Base-by-base conservation (phyloP, 2,888 invertebrate species). In the Calliscelio sp. region DNA sequence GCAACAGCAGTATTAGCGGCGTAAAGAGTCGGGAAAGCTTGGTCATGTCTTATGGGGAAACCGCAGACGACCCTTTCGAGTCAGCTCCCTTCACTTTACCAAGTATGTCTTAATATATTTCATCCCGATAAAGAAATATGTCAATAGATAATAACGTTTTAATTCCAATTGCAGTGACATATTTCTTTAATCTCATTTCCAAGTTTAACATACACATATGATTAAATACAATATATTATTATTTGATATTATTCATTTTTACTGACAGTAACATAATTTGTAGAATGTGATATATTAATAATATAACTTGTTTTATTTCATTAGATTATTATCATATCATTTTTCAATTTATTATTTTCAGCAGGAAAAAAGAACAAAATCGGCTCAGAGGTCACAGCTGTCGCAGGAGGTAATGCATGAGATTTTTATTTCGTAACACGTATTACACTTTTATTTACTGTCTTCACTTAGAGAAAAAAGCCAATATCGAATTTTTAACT, bases 71-170 rank as follows among this genome's bases (percentile, higher is more conserved):
- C 94, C 97, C 97, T 16, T 97, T 97, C 93, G 96, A 96, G 89
- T 96, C 96, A 88, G 97, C 97, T 77, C 97, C 97, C 20, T 97
- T 97, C 92, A 96, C 95, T 93, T 94, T 96, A 92, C 96, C 96
- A 92, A 94, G 95, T 95, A 93, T 93, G 93, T 89, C 10, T 10
- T 49, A 24, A 16, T 28, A n/a, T n/a, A n/a, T n/a, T n/a, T n/a
- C n/a, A n/a, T n/a, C n/a, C n/a, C n/a, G n/a, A n/a, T n/a, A n/a
- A n/a, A n/a, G n/a, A n/a, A n/a, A n/a, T n/a, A n/a, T n/a, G n/a
- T n/a, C n/a, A n/a, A n/a, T n/a, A n/a, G n/a, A n/a, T n/a, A n/a
- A n/a, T n/a, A n/a, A n/a, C n/a, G n/a, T n/a, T n/a, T n/a, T n/a
- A n/a, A n/a, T n/a, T n/a, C n/a, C n/a, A n/a, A n/a, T n/a, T n/a